Evolutionary conservation across 2,797 vertebrate species (phyloP).

Genomic region (Sebastes itinus): DNA sequence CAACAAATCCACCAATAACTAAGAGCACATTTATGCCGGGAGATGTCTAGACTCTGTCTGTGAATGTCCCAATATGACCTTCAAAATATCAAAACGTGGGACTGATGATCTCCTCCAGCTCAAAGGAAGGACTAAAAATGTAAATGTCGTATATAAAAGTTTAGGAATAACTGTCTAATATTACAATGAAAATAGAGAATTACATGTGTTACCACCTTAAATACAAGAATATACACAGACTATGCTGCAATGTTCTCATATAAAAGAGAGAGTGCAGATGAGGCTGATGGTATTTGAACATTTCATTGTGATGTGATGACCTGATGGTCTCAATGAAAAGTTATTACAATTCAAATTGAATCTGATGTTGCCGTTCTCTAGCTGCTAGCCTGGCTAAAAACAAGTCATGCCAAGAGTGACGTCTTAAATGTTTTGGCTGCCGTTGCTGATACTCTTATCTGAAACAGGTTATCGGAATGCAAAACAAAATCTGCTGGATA

Average conservation of each 20-base stretch:
- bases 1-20: neutral
- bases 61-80: neutral
- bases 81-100: neutral
- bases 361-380: no score
- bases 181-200: neutral
- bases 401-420: neutral
- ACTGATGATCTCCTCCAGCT: neutral
- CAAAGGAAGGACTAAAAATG: neutral
- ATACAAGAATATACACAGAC: neutral
- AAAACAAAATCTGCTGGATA: neutral
- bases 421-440: constrained; percentile 1
- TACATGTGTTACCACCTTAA: neutral
- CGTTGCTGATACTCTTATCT: neutral
- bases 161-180: neutral
- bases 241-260: rapidly evolving
- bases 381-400: neutral
- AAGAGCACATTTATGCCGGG: neutral
- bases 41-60: constrained; percentile 1
- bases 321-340: no score
- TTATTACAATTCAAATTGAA: no score
- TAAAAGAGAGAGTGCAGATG: no score
- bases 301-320: no score
- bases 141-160: neutral
- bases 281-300: no score
- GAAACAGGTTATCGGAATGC: neutral